Evolutionary conservation across 2,113 vertebrate species (phyloP).

Genomic region (Cyphomyrus discorhynchus): DNA sequence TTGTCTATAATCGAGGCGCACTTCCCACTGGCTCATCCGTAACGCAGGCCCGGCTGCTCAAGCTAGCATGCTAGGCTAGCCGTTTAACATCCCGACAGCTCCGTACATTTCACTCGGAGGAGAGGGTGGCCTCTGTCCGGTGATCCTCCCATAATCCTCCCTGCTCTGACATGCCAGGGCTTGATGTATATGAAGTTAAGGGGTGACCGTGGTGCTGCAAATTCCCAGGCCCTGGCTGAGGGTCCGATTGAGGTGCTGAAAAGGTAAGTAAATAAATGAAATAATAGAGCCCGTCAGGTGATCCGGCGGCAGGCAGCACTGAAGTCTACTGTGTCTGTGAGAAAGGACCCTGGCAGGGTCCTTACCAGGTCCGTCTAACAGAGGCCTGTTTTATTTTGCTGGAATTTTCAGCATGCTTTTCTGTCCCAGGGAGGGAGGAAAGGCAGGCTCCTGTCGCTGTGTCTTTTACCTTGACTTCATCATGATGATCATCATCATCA

Average conservation of each 20-base stretch:
- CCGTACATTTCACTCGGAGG: neutral
- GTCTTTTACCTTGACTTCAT: conserved; percentile 23
- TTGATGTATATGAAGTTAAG: neutral
- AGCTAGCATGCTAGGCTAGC: conserved; percentile 28
- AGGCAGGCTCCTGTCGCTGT: conserved; percentile 26
- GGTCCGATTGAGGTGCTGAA: neutral
- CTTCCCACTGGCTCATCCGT: conserved; percentile 27
- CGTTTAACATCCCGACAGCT: neutral
- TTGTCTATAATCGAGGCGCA: conserved; percentile 59
- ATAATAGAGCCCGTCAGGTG: conserved; percentile 36
- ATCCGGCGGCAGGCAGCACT: conserved; percentile 11
- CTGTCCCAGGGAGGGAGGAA: conserved; percentile 29
- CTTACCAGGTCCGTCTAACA: neutral
- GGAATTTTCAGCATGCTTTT: conserved; percentile 6
- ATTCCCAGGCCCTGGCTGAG: neutral
- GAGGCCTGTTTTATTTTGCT: neutral
- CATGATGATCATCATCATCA: conserved; percentile 28
- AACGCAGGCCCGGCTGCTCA: conserved; percentile 43
- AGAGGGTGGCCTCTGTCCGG: neutral
- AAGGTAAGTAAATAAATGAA: neutral
- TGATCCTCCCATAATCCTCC: neutral
- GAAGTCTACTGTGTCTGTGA: neutral
- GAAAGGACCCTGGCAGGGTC: neutral
- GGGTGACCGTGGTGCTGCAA: neutral
- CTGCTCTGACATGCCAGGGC: neutral